A percentile compares a stretch with the other conserved stretches of the same genome.
phyloP scores from a whole-genome alignment of 2,888 invertebrate species.

The Cosmia pyralina region DNA sequence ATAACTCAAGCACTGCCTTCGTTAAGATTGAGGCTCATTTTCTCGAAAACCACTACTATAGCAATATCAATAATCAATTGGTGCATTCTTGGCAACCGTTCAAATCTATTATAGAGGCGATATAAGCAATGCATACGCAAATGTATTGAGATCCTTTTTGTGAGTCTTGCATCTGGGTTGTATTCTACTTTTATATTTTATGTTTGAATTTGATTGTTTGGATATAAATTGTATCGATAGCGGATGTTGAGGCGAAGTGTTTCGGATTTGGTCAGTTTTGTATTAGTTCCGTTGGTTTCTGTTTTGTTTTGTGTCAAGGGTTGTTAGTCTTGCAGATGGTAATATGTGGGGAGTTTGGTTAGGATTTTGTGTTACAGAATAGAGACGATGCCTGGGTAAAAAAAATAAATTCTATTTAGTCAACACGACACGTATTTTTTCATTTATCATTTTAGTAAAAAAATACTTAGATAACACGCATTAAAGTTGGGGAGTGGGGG shows the following conservation, averaged over 20 bases:
- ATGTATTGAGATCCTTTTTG: slow-evolving; percentile 82
- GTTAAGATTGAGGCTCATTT: slow-evolving; percentile 77
- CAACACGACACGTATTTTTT: too few relatives aligned
- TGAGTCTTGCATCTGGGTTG: slow-evolving; percentile 78
- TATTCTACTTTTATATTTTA: slow-evolving; percentile 64
- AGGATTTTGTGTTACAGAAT: slow-evolving; percentile 2
- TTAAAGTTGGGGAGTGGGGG: too few relatives aligned
- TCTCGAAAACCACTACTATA: slow-evolving; percentile 85
- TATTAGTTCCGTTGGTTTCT: slow-evolving; percentile 42
- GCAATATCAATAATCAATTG: slow-evolving; percentile 90
- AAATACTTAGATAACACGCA: too few relatives aligned
- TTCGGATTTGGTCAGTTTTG: slow-evolving; percentile 48
- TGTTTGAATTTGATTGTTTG: slow-evolving; percentile 60
- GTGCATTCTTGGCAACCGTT: slow-evolving; percentile 88
- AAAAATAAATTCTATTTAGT: too few relatives aligned
- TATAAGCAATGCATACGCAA: slow-evolving; percentile 82
- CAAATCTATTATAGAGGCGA: slow-evolving; percentile 86
- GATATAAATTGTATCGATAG: slow-evolving; percentile 64
- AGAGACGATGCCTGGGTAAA: too few relatives aligned
- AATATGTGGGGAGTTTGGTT: neutral
- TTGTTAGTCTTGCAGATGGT: slow-evolving; percentile 19
- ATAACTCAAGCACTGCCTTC: slow-evolving; percentile 69
- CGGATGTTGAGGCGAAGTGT: slow-evolving; percentile 51
- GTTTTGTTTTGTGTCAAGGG: slow-evolving; percentile 40
- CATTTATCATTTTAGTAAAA: too few relatives aligned